Base-by-base conservation (phyloP, 2,888 invertebrate species). In the Heterodera filipjevi region DNA sequence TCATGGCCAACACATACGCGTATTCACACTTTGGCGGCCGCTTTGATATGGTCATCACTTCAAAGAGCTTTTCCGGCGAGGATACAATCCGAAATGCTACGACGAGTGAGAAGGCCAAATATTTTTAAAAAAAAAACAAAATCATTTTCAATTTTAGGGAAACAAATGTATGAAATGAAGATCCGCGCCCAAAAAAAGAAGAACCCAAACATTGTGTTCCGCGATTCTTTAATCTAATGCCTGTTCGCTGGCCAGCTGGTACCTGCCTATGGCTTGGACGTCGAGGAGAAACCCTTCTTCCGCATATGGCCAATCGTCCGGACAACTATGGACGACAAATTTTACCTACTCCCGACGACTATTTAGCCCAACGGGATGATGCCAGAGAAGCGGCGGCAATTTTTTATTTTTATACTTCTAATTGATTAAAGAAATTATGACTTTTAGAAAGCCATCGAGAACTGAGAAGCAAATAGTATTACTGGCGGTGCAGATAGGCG, bases 1-100 rank as follows among this genome's bases (percentile, higher is more conserved):
- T 22, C 12, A 35, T 46, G 14, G n/a, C n/a, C 14, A 49, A 73
- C 12, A 73, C 73, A 1, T 33, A 33, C 1, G 73, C 49, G 1
- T 73, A 33, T n/a, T 46, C 46, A 0, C 77, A 71, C n/a, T 72
- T 59, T 49, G 77, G 77, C 0, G 71, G 72, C 12, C 59, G 73
- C 3, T 77, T 71, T 53, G 77, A 77, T 10, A 77, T 77, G 77
- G 33, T 49, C 2, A 33, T 73, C 33, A 70, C 70, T 71, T 71
- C 30, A 35, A 44, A 10, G 39, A 77, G 46, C 53, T 77, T 19
- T 77, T 44, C 64, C 16, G 33, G 10, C 22, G 22, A 19, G 77
- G 77, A 0, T 49, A 1, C 1, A 49, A 32, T n/a, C 59, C 59
- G 59, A 59, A n/a, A 59, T 59, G 59, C 22, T 59, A 2, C 22